Evolutionary conservation across 2,797 vertebrate genomes (phyloP).

Genomic region (Xenopus petersii): DNA sequence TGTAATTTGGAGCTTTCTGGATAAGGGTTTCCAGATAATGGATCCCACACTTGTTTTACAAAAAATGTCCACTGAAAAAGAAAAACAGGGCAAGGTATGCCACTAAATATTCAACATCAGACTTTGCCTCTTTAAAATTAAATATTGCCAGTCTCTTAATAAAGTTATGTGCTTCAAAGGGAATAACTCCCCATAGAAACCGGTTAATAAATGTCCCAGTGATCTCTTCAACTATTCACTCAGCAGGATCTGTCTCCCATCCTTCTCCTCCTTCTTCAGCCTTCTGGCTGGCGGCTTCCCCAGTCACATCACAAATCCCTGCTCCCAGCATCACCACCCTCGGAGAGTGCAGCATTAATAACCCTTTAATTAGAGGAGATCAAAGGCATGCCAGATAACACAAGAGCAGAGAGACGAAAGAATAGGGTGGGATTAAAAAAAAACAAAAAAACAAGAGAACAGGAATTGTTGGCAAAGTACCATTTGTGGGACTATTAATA

Average conservation of each 20-base stretch:
- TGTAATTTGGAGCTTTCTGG: too few relatives aligned
- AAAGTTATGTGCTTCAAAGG: not conserved
- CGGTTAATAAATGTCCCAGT: slow-evolving; percentile 29
- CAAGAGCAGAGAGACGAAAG: slow-evolving; percentile 15
- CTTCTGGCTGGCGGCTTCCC: slow-evolving; percentile 23
- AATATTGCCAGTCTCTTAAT: not conserved
- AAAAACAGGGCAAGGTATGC: too few relatives aligned
- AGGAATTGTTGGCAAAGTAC: not conserved
- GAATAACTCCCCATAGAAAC: slow-evolving; percentile 15
- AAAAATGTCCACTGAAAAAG: too few relatives aligned
- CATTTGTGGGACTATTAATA: not conserved
- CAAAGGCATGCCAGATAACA: slow-evolving; percentile 35
- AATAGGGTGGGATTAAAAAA: slow-evolving; percentile 10
- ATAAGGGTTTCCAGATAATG: too few relatives aligned
- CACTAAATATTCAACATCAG: too few relatives aligned
- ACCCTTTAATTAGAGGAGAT: slow-evolving; percentile 40
- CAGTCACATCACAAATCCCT: slow-evolving; percentile 36
- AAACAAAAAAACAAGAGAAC: not conserved
- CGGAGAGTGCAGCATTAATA: slow-evolving; percentile 29
- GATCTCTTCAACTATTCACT: slow-evolving; percentile 13
- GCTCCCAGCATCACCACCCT: slow-evolving; percentile 28
- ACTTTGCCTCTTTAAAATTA: not conserved
- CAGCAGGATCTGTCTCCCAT: slow-evolving; percentile 16
- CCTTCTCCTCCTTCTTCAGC: slow-evolving; percentile 21
- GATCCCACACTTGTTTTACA: too few relatives aligned